Base-by-base conservation (phyloP, 2,113 vertebrate species). In the Artemisiospiza belli region DNA sequence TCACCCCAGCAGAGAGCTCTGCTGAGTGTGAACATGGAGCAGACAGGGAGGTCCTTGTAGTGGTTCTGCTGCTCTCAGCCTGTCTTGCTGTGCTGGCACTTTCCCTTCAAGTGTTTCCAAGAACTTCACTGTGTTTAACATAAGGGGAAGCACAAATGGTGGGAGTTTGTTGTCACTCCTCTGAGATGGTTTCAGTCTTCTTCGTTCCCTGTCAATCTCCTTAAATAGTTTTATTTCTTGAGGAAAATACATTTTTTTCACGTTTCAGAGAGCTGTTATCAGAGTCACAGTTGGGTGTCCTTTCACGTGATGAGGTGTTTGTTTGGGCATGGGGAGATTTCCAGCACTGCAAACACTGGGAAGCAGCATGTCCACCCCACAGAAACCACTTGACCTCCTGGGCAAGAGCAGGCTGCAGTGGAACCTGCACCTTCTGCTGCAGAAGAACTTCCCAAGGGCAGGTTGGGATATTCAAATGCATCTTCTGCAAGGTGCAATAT, bases 1-100 rank as follows among this genome's bases (percentile, higher is more conserved):
- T 96, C 84, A 89, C 67, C 63, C 74, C 78, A 63, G 79, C 82
- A 72, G 61, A 70, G 91, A 93, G 72, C 85, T 87, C 24, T 7
- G 35, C 75, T 90, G 91, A 93, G 95, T 90, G 94, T 94, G 94
- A 96, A 90, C 31, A 2, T 52, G 76, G 68, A 94, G 90, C 92
- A 96, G 92, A 95, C 90, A 83, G 92, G 90, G 93, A 96, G 94
- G 92, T 96, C 92, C 95, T 94, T 93, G 94, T 92, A 92, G 96
- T 94, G 93, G 92, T 95, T 96, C 95, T 94, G 85, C 92, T 88
- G 44, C 83, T 94, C 57, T 43, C 2, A 25, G 86, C 88, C 93
- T 6, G 63, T 93, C 95, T 93, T 93, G 85, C 86, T 92, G 47
- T 83, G 88, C 63, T 86, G 93, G 83, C 1, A 31, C 93, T 96